Evolutionary conservation across 2,113 vertebrate species (phyloP).

Genomic region (Ciconia boyciana): DNA sequence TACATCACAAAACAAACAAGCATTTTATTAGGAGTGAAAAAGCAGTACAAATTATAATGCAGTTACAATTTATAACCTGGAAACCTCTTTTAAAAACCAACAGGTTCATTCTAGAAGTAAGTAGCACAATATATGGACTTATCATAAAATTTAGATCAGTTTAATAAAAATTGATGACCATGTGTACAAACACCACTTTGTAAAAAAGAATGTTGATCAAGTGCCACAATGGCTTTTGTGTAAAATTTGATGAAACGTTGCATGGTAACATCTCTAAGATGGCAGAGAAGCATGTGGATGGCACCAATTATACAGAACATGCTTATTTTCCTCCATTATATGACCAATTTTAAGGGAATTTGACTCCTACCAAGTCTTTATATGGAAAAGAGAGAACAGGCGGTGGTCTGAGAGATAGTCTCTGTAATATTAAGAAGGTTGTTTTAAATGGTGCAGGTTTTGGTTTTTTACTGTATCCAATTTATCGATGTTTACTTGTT

Average conservation of each 20-base stretch:
- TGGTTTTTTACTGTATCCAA: not conserved
- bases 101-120: not conserved
- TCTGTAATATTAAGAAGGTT: not conserved
- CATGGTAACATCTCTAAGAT: not conserved
- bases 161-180: conserved; percentile 35
- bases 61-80: conserved; percentile 16
- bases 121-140: conserved; percentile 5
- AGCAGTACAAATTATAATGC: conserved; percentile 12
- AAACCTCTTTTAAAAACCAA: not conserved
- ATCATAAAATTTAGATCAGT: conserved; percentile 38
- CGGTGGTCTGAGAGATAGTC: not conserved
- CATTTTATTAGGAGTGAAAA: not conserved
- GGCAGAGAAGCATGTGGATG: not conserved
- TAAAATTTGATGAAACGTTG: not conserved
- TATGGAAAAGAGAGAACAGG: not conserved
- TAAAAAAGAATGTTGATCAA: conserved; percentile 40
- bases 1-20: conserved; percentile 32
- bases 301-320: not conserved
- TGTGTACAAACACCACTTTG: conserved; percentile 51
- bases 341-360: not conserved
- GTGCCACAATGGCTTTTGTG: conserved; percentile 37
- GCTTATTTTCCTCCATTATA: not conserved
- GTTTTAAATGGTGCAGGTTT: not conserved
- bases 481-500: not conserved
- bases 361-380: not conserved